Conservation (phyloP, 2,797 vertebrate genomes). For the Coregonus ussuriensis region DNA sequence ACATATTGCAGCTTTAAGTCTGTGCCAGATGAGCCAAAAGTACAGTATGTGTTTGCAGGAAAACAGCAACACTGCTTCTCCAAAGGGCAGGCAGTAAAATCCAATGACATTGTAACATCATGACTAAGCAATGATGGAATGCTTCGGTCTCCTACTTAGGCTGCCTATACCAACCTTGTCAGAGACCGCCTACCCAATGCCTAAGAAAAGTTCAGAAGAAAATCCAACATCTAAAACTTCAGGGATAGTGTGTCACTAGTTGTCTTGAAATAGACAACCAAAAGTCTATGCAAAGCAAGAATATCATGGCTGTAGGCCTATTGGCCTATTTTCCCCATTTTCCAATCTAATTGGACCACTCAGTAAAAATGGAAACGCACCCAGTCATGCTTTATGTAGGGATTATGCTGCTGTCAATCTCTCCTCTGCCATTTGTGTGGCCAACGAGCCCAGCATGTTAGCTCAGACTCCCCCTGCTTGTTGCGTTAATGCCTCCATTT, state of each 20-base stretch:
- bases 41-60: conserved; percentile 16
- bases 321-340: background rate
- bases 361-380: conserved; percentile 11
- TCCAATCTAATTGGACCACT: conserved; percentile 3
- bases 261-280: conserved; percentile 1
- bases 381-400: conserved; percentile 18
- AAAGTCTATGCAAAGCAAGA: conserved; percentile 17
- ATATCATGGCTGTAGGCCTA: background rate
- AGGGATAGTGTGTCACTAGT: background rate
- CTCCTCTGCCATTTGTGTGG: conserved; percentile 17
- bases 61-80: conserved; percentile 2
- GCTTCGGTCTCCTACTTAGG: background rate
- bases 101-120: background rate
- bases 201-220: too few species aligned
- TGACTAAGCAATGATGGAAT: background rate
- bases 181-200: background rate
- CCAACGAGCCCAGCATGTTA: background rate
- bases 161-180: background rate
- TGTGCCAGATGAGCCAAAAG: conserved; percentile 33
- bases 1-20: background rate
- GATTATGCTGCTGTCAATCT: conserved; percentile 25
- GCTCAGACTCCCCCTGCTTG: conserved; percentile 13
- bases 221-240: background rate
- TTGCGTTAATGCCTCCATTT: conserved; percentile 18
- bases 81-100: background rate